These are phyloP conservation scores for Sebastes nivosus DNA, from an alignment of 2,797 vertebrate genomes.

Conservation along the genomic window DNA sequence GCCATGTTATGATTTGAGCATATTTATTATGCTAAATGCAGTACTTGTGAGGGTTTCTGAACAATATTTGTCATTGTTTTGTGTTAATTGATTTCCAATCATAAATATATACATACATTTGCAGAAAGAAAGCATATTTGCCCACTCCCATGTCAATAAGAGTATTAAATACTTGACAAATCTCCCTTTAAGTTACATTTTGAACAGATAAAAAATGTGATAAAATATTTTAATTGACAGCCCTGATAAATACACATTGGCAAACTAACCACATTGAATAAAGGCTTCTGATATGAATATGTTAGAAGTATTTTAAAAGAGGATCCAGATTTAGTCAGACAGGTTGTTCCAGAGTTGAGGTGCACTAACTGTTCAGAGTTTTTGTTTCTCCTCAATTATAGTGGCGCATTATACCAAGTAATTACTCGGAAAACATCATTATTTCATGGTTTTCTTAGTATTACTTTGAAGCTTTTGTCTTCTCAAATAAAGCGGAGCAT, in stretches of 20 bases:
- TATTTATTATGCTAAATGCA: too few species aligned
- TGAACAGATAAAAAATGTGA: too few species aligned
- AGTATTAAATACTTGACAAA: too few species aligned
- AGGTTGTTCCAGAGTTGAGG: neutral
- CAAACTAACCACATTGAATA: neutral
- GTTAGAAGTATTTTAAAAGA: neutral
- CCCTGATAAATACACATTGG: neutral
- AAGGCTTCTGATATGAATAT: neutral
- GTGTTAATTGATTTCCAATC: too few species aligned
- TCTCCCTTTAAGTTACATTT: too few species aligned
- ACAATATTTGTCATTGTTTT: too few species aligned
- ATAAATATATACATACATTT: too few species aligned
- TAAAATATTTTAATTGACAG: too few species aligned
- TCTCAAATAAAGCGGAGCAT: neutral
- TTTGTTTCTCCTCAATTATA: neutral
- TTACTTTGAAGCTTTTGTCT: neutral
- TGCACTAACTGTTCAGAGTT: neutral
- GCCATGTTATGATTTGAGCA: too few species aligned
- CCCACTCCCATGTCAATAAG: too few species aligned
- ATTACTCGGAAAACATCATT: neutral
- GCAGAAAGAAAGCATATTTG: too few species aligned
- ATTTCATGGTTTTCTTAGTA: constrained; percentile 6
- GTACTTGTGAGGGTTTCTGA: too few species aligned
- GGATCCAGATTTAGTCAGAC: neutral
- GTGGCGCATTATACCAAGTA: neutral